phyloP scores from a whole-genome alignment of 1,140 invertebrate species.

The Zaprionus africanus region DNA sequence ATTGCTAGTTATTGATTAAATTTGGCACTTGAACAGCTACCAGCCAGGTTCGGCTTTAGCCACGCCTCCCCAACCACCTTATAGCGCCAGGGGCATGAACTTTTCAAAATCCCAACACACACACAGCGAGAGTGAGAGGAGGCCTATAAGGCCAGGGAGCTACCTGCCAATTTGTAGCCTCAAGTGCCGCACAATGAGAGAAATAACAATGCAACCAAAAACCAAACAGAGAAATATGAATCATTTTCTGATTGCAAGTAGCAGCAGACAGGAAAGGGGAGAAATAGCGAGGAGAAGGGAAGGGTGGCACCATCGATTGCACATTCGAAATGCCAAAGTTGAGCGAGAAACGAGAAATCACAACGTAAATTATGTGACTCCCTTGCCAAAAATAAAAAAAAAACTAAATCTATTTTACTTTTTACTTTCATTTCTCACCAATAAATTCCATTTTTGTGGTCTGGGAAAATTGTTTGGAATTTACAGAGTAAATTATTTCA shows the following conservation, averaged over 20 bases:
- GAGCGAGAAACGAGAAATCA: conserved; percentile 44
- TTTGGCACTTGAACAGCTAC: conserved; percentile 53
- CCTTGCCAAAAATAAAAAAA: conserved; percentile 25
- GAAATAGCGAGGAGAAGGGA: not conserved
- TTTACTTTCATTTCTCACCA: conserved; percentile 55
- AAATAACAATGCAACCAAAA: conserved; percentile 29
- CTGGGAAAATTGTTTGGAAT: conserved; percentile 8
- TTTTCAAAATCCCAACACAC: conserved; percentile 45
- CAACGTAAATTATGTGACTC: conserved; percentile 32
- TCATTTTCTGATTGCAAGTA: conserved; percentile 64
- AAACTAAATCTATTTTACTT: conserved; percentile 30
- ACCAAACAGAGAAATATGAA: conserved; percentile 57
- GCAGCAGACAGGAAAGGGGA: not conserved
- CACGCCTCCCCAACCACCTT: conserved; percentile 52
- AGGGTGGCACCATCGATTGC: conserved; percentile 13
- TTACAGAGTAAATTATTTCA: not conserved
- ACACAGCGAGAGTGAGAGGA: conserved; percentile 22
- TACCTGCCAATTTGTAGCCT: conserved; percentile 51
- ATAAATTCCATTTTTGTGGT: not conserved
- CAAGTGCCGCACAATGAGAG: conserved; percentile 29
- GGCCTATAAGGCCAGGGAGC: conserved; percentile 9
- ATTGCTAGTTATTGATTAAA: conserved; percentile 71
- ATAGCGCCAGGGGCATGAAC: conserved; percentile 55
- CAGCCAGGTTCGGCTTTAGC: conserved; percentile 12
- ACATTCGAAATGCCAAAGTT: conserved; percentile 65